Conservation (phyloP, 2,888 invertebrate genomes). For the Anaspis maculata region DNA sequence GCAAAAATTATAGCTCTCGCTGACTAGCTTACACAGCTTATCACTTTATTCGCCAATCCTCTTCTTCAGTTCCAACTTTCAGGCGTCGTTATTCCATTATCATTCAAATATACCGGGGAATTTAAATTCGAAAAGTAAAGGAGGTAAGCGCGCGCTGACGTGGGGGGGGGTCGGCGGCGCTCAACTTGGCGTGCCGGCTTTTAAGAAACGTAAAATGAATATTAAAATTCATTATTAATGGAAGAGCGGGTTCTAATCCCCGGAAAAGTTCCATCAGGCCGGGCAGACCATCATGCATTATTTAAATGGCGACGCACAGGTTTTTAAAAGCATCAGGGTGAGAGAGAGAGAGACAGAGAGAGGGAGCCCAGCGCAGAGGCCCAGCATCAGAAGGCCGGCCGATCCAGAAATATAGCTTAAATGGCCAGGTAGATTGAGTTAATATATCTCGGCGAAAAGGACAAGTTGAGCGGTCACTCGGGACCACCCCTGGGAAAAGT, state of each 20-base stretch:
- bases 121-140: slow-evolving; percentile 32
- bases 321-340: no score
- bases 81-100: slow-evolving; percentile 32
- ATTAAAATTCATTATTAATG: slow-evolving; percentile 29
- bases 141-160: no score
- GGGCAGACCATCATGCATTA: slow-evolving; percentile 7
- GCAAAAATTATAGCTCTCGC: no score
- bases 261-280: slow-evolving; percentile 6
- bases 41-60: slow-evolving; percentile 31
- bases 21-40: slow-evolving; percentile 31
- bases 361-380: no score
- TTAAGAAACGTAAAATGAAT: slow-evolving; percentile 21
- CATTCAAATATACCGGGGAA: slow-evolving; percentile 33
- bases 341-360: no score
- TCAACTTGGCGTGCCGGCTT: no score
- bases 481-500: slow-evolving; percentile 22
- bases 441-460: slow-evolving; percentile 20
- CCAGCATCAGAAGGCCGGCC: no score
- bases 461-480: slow-evolving; percentile 23
- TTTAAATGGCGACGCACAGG: slow-evolving; percentile 11
- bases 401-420: slow-evolving; percentile 14
- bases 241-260: slow-evolving; percentile 16
- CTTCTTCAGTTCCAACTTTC: slow-evolving; percentile 25
- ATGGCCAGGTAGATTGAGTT: slow-evolving; percentile 20
- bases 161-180: no score